A percentile compares a stretch with the other conserved stretches of the same genome.
These are phyloP conservation scores for Drosophila antonietae DNA, from an alignment of 2,888 invertebrate species.

Conservation along the genomic window DNA sequence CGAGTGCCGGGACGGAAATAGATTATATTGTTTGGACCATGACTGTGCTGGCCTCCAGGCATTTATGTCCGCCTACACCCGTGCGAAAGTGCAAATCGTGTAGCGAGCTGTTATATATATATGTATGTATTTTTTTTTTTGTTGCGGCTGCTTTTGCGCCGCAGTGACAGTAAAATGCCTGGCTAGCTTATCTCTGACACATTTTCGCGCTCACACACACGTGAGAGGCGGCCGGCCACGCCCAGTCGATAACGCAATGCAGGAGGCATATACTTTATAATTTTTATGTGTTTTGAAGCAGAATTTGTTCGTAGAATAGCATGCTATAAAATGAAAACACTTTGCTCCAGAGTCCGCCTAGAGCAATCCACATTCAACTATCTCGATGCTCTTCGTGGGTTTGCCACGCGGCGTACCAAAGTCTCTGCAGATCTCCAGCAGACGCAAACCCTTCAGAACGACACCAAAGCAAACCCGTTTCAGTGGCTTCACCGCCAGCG, in stretches of 20 bases:
- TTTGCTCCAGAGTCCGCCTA: neutral
- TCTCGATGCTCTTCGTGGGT: slow-evolving; percentile 62
- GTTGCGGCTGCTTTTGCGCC: slow-evolving; percentile 1
- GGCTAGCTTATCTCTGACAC: slow-evolving; percentile 72
- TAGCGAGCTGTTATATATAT: slow-evolving; percentile 9
- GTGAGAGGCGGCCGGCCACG: slow-evolving; percentile 31
- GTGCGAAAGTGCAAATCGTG: slow-evolving; percentile 71
- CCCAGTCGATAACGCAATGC: slow-evolving; percentile 61
- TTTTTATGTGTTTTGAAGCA: slow-evolving; percentile 48
- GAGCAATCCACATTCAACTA: slow-evolving; percentile 43
- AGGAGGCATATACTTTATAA: slow-evolving; percentile 64
- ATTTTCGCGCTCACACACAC: slow-evolving; percentile 41
- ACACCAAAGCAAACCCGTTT: slow-evolving; percentile 77
- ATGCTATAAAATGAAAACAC: slow-evolving; percentile 34
- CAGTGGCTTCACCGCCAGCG: slow-evolving; percentile 66
- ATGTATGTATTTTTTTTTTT: neutral
- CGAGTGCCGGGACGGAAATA: slow-evolving; percentile 65
- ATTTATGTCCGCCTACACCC: slow-evolving; percentile 28
- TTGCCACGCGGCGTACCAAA: slow-evolving; percentile 80
- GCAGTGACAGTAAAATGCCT: slow-evolving; percentile 65
- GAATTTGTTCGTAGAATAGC: slow-evolving; percentile 44
- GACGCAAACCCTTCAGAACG: slow-evolving; percentile 67
- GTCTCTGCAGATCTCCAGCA: slow-evolving; percentile 69
- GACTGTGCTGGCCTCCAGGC: slow-evolving; percentile 65
- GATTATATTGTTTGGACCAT: slow-evolving; percentile 75